Evolutionary conservation across 2,888 invertebrate genomes (phyloP), one percentile per base, ranked within the genome.

Genomic region (Yponomeuta sedellus): DNA sequence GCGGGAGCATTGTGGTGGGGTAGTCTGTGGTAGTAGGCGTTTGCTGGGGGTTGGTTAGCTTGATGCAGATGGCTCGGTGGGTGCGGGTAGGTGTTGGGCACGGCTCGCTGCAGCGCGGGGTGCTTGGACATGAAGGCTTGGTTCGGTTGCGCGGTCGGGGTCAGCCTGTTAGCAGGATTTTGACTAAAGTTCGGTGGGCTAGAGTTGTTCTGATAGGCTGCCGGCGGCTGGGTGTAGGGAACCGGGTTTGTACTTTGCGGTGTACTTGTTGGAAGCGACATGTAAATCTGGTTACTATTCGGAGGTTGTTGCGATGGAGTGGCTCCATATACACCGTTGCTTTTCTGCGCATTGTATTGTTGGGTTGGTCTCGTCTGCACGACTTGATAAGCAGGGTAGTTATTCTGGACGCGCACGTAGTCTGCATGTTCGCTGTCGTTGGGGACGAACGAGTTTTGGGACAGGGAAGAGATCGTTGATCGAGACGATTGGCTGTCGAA

Each of bases 401-500:
- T 74, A 68, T 82, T 88, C 72, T 85, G 90, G 20, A 83, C 74
- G 70, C 86, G 77, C 2, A 83, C 82, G 68, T 92, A 91, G 64
- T 91, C 92, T 0, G 82, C 79, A 64, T 85, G 86, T 11, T 75
- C 71, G 66, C 72, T 79, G 8, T 89, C 91, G 66, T 77, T 83
- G 10, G 83, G 79, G 1, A 77, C 75, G 64, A 80, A 81, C 0
- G 91, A 86, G 68, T 85, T 88, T 70, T 91, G 91, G 0, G 91
- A 91, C 57, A 90, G 70, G 1, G 90, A 88, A 1, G 91, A 91
- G 78, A 91, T 90, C 1, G 91, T 92, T 4, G 92, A 92, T 10
- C 91, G 78, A 20, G 92, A 92, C 2, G 89, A 91, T 66, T 92
- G 92, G 68, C 92, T 92, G 70, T 92, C 92, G 64, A 92, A 91